Evolutionary conservation across 2,797 vertebrate species (phyloP).

Genomic region (Catostomus latipinnis): DNA sequence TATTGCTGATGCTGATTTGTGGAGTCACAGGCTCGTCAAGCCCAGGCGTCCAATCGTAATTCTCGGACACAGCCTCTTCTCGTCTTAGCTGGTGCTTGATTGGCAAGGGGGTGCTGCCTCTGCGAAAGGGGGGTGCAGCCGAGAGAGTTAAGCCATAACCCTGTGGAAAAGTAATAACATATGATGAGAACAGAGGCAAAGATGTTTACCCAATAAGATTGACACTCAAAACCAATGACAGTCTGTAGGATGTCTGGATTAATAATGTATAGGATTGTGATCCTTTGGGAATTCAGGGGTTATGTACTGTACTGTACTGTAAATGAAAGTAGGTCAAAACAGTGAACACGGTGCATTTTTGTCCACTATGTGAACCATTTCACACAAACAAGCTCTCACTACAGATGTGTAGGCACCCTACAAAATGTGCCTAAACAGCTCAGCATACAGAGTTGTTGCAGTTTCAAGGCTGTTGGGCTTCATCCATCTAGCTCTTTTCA

Average conservation of each 20-base stretch:
- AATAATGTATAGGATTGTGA: slow-evolving; percentile 47
- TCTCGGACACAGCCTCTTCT: slow-evolving; percentile 83
- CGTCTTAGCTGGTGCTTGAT: slow-evolving; percentile 88
- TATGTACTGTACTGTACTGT: slow-evolving; percentile 45
- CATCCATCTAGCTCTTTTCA: slow-evolving; percentile 19
- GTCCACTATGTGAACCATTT: slow-evolving; percentile 13
- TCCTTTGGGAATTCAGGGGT: slow-evolving; percentile 40
- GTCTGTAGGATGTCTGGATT: neutral
- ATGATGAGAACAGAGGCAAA: neutral
- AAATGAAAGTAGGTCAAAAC: slow-evolving; percentile 61
- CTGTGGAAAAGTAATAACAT: slow-evolving; percentile 47
- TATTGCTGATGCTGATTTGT: slow-evolving; percentile 70
- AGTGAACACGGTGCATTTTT: neutral
- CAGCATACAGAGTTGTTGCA: neutral
- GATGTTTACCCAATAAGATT: neutral
- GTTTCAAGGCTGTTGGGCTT: neutral
- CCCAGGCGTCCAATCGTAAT: slow-evolving; percentile 81
- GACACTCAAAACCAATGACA: slow-evolving; percentile 10
- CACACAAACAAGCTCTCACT: slow-evolving; percentile 29
- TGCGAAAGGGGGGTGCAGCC: slow-evolving; percentile 79
- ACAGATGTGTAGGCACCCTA: neutral
- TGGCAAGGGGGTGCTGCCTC: slow-evolving; percentile 89
- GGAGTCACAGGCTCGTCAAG: slow-evolving; percentile 72
- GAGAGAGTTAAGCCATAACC: slow-evolving; percentile 80
- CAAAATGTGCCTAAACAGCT: slow-evolving; percentile 6